Percentiles rank a stretch among this genome's conserved stretches.
Evolutionary conservation across 30 jellyfish, hydroid and myxozoan genomes (phyloP).

Genomic region (Chrysaora quinquecirrha): DNA sequence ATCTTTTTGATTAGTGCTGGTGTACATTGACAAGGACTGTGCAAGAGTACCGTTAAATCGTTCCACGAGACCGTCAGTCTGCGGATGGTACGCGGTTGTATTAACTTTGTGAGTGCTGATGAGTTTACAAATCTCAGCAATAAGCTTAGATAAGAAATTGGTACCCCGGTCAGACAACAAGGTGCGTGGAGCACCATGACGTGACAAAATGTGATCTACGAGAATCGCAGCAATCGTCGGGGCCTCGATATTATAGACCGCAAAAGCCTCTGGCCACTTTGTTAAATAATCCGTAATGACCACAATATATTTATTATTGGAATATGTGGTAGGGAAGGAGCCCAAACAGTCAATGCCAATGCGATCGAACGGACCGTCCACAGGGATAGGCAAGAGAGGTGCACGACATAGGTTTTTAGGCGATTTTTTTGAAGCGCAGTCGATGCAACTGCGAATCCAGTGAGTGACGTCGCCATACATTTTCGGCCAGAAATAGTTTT

Average conservation of each 20-base stretch:
- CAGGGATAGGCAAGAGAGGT: slow-evolving; percentile 68
- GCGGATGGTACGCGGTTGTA: slow-evolving; percentile 58
- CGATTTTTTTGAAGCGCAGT: slow-evolving; percentile 66
- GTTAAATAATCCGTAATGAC: slow-evolving; percentile 66
- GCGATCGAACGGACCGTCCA: slow-evolving; percentile 66
- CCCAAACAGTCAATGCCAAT: slow-evolving; percentile 60
- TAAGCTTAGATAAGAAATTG: slow-evolving; percentile 24
- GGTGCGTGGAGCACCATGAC: slow-evolving; percentile 38
- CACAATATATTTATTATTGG: slow-evolving; percentile 58
- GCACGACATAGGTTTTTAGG: slow-evolving; percentile 54
- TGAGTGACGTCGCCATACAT: slow-evolving; percentile 59
- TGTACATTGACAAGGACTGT: slow-evolving; percentile 14
- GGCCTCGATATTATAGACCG: slow-evolving; percentile 11
- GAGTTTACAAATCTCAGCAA: slow-evolving; percentile 22
- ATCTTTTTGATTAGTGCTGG: slow-evolving; percentile 22
- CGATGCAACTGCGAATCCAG: slow-evolving; percentile 64
- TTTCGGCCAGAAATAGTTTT: slow-evolving; percentile 70
- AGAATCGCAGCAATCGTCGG: slow-evolving; percentile 22
- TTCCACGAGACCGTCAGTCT: slow-evolving; percentile 51
- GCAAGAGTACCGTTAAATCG: slow-evolving; percentile 43
- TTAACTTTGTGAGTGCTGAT: slow-evolving; percentile 17
- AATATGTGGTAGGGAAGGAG: slow-evolving; percentile 58
- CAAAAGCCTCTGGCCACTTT: slow-evolving; percentile 80
- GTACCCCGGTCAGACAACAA: slow-evolving; percentile 42
- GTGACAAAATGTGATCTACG: slow-evolving; percentile 8